Conservation (phyloP, 1,140 invertebrate species). For the Drepana arcuata region DNA sequence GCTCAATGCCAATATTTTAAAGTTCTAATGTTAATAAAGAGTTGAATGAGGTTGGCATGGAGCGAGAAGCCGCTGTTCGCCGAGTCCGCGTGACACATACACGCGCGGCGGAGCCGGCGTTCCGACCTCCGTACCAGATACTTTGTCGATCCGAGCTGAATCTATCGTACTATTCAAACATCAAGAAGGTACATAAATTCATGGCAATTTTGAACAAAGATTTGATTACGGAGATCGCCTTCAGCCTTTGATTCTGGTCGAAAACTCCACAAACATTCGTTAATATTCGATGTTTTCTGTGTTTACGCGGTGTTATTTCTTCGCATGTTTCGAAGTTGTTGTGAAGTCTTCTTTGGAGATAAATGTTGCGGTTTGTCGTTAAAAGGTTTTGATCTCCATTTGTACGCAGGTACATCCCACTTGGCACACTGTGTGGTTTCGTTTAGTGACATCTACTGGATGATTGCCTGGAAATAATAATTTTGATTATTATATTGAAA, state of each 20-base stretch:
- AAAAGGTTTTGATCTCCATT: constrained; percentile 30
- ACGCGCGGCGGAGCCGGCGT: constrained; percentile 61
- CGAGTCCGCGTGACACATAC: constrained; percentile 45
- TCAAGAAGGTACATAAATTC: too few species aligned
- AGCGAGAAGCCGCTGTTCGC: constrained; percentile 24
- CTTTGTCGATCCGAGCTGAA: constrained; percentile 31
- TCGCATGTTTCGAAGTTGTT: constrained; percentile 59
- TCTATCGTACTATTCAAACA: too few species aligned
- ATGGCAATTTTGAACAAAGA: constrained; percentile 5
- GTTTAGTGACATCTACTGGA: constrained; percentile 22
- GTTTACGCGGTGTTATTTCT: constrained; percentile 60
- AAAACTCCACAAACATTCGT: constrained; percentile 27
- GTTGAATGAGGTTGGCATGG: constrained; percentile 23
- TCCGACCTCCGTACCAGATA: constrained; percentile 38
- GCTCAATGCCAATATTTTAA: constrained; percentile 38
- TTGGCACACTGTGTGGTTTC: constrained; percentile 64
- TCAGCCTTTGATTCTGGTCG: constrained; percentile 28
- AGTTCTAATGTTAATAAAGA: too few species aligned
- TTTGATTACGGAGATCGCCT: constrained; percentile 19
- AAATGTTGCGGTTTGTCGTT: constrained; percentile 30
- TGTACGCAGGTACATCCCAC: constrained; percentile 58
- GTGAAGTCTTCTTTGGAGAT: constrained; percentile 40
- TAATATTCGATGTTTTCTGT: constrained; percentile 54
- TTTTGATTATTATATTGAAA: background rate
- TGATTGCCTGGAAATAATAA: constrained; percentile 9